Percentiles rank a stretch among this genome's conserved stretches.
phyloP scores from a whole-genome alignment of 2,113 vertebrate species.

The Chascanopsetta lugubris region DNA sequence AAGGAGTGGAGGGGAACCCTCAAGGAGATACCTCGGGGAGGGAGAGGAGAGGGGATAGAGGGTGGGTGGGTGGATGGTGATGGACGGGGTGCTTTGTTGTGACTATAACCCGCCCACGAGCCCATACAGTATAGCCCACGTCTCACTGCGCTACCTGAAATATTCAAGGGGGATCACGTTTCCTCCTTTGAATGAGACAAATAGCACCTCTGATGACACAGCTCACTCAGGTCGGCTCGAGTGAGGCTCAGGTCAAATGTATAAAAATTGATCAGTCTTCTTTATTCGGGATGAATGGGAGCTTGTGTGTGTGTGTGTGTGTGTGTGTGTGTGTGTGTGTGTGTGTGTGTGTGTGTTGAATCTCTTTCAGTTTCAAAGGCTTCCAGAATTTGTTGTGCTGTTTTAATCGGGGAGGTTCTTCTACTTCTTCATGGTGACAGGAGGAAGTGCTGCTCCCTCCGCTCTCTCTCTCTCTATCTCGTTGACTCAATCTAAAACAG shows the following conservation, averaged over 20 bases:
- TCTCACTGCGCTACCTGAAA: conserved; percentile 62
- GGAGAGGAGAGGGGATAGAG: neutral
- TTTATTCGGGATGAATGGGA: neutral
- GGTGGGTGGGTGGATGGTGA: neutral
- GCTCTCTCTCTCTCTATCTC: conserved; percentile 44
- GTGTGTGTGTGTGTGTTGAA: too few species aligned
- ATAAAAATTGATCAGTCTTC: conserved; percentile 1
- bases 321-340: too few species aligned
- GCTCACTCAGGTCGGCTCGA: conserved; percentile 4
- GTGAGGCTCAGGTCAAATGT: neutral
- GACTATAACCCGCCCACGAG: conserved; percentile 53
- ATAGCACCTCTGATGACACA: conserved; percentile 25
- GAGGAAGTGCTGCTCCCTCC: conserved; percentile 40
- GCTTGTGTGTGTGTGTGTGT: too few species aligned
- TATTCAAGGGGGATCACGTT: conserved; percentile 72
- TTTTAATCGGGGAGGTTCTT: conserved; percentile 6
- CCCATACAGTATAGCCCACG: conserved; percentile 51
- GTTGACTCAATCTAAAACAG: conserved; percentile 67
- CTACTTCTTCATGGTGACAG: conserved; percentile 25
- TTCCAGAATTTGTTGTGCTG: neutral
- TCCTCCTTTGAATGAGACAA: conserved; percentile 56
- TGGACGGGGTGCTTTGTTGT: conserved; percentile 51
- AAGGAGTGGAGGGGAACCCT: conserved; percentile 68
- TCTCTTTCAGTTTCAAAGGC: conserved; percentile 4
- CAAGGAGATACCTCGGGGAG: conserved; percentile 69